Evolutionary conservation across 37 sponge, comb jelly and placozoan genomes (phyloP), one percentile per base, ranked within the genome.

Genomic region (Mnemiopsis leidyi): DNA sequence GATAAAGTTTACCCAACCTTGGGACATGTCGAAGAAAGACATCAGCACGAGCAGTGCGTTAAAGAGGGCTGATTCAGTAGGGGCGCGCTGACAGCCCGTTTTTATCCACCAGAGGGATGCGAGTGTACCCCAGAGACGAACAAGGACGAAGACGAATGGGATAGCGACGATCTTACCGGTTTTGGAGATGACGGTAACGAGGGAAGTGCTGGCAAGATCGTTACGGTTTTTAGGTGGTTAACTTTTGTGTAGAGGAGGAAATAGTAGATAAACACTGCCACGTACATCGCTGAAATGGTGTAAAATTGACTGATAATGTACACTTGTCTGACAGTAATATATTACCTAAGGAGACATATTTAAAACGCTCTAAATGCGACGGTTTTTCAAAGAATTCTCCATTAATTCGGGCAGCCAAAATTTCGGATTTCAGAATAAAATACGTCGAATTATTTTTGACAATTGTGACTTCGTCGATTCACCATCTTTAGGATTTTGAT

Each of bases 1-100:
- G 90, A 85, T 40, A 21, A 85, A 85, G 90, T 85, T 85, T 9
- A 85, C 35, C 90, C 90, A 85, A 28, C 90, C 90, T 26, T 85
- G 90, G 36, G 79, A 77, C 36, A 77, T 26, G 36, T 77, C 79
- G 0, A 77, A 32, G 36, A 77, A 77, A 20, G 26, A 77, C 79
- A 77, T 77, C 35, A 77, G 36, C 35, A 32, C 33, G 35, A 77
- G 79, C 9, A 77, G 32, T 1, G 79, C 18, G 79, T 26, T 32
- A 36, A 77, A 77, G 9, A 48, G 61, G 61, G 61, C 24, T 39
- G 24, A 38, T 36, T 32, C 35, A 1, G 61, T 36, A 1, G 90
- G 90, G n/a, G n/a, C n/a, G 0, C 90, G 61, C 23, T 32, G 25
- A 23, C 90, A 85, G 79, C 36, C 35, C 18, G 26, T 77, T 32